Percentiles rank a stretch among this genome's conserved stretches.
Evolutionary conservation across 2,797 vertebrate species (phyloP).

Genomic region (Buphagus erythrorhynchus): DNA sequence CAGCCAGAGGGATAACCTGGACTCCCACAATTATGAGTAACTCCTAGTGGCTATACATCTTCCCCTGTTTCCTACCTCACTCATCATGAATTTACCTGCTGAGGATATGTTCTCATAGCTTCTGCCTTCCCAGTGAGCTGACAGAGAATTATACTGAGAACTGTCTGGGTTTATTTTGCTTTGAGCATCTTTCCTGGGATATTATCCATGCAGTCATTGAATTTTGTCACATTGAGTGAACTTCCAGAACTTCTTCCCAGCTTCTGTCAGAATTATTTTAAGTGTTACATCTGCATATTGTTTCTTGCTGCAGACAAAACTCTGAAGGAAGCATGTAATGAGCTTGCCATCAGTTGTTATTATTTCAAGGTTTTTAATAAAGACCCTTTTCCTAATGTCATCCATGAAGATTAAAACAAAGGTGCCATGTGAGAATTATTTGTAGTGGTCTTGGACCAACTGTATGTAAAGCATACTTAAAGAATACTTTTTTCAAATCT

Average conservation of each 20-base stretch:
- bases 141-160: neutral
- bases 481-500: neutral
- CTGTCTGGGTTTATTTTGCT: neutral
- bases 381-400: neutral
- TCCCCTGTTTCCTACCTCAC: neutral
- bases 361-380: neutral
- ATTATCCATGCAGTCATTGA: neutral
- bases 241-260: neutral
- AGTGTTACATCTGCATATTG: neutral
- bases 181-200: neutral
- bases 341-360: neutral
- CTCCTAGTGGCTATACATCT: neutral
- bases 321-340: neutral
- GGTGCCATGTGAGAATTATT: neutral
- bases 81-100: neutral
- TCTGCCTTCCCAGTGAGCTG: neutral
- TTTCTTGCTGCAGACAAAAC: neutral
- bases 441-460: neutral
- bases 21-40: too few relatives aligned
- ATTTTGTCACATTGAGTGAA: neutral
- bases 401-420: neutral
- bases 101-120: neutral
- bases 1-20: too few relatives aligned
- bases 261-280: neutral
- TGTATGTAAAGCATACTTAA: neutral